A percentile compares a stretch with the other conserved stretches of the same genome.
Evolutionary conservation across 2,113 vertebrate genomes (phyloP).

Genomic region (Pollimyrus isidori): DNA sequence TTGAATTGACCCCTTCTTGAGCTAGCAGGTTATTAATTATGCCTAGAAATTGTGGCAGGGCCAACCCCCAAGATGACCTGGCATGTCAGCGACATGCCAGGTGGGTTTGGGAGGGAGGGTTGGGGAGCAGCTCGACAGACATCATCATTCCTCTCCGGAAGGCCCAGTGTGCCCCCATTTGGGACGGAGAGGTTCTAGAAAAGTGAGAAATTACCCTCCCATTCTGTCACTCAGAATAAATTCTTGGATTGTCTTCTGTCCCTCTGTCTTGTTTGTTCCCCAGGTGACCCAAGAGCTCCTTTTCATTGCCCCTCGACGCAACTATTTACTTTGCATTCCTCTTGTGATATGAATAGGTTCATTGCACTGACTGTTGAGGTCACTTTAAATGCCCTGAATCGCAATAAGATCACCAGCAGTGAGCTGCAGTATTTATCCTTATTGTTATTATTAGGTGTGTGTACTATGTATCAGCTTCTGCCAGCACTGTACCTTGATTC

Average conservation of each 20-base stretch:
- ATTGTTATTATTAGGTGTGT: background rate
- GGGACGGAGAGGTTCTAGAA: background rate
- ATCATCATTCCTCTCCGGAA: background rate
- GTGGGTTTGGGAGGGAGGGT: background rate
- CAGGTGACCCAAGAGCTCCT: background rate
- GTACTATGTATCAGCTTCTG: background rate
- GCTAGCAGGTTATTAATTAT: slow-evolving; percentile 17
- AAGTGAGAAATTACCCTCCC: background rate
- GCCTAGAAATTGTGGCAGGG: background rate
- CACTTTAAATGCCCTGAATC: background rate
- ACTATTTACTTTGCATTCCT: background rate
- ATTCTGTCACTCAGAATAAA: background rate
- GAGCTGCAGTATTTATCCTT: background rate
- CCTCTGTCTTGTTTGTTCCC: background rate
- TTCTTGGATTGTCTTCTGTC: background rate
- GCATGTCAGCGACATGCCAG: background rate
- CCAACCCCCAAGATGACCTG: background rate
- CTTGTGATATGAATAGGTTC: background rate
- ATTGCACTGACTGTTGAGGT: background rate
- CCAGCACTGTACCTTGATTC: background rate
- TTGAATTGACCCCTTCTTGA: background rate
- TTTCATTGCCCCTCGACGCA: background rate
- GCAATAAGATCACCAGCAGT: background rate
- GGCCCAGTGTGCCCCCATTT: background rate
- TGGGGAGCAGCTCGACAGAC: background rate